Base-by-base conservation (phyloP, 2,113 vertebrate genomes). In the Struthio camelus region DNA sequence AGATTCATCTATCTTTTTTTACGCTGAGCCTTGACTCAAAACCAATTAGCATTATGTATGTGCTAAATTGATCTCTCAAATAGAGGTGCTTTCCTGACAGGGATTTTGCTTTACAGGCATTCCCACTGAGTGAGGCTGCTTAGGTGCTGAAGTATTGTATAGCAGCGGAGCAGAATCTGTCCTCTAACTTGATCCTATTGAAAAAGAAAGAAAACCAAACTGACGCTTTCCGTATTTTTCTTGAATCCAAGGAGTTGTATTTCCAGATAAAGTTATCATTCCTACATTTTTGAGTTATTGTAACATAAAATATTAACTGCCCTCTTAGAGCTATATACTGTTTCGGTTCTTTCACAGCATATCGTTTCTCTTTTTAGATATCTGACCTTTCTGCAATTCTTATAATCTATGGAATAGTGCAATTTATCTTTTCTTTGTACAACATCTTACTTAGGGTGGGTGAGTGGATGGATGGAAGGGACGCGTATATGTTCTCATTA, bases 271-370 rank as follows among this genome's bases (percentile, higher is more conserved):
- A 94, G 77, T 79, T 87, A 96, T 82, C 75, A 14, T 71, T 83
- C 71, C 50, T 89, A 34, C 38, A 42, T 85, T 95, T 91, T 78
- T 95, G 85, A 95, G 93, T 97, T 96, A 87, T 53, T 93, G 64
- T 93, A 95, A 93, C 72, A 91, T 94, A 94, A 96, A 94, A 92
- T 94, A 96, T 96, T 95, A 97, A 96, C 89, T 91, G 75, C 54
- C 48, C 18, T 91, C 50, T 76, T 89, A 53, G 61, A 95, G 66
- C 94, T 90, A 66, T 65, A 36, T 24, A 59, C 58, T 93, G 56
- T 72, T 85, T 66, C 78, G 71, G 64, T 80, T 83, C 72, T 91
- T 95, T 83, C 91, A 70, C 67, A 65, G 62, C 44, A 19, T 93
- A 93, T 95, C 24, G 87, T 94, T 94, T 94, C 81, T 96, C 78